These are phyloP conservation scores for Zhuqinia jingwanae DNA, from an alignment of 2,888 invertebrate species.

Conservation along the genomic window DNA sequence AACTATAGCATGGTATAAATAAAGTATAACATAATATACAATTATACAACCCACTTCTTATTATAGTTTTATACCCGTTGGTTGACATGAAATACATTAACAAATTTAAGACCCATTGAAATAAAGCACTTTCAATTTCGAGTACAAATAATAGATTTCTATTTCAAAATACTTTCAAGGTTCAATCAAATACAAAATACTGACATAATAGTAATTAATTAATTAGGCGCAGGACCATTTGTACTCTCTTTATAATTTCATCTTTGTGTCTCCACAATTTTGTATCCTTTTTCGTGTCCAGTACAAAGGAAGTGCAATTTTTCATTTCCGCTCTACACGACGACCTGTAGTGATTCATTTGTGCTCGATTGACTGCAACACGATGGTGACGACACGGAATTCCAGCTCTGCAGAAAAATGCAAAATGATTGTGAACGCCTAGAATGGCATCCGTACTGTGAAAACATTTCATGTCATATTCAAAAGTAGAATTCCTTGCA, in stretches of 20 bases:
- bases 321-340: slow-evolving; percentile 80
- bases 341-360: slow-evolving; percentile 82
- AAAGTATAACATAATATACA: no score
- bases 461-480: slow-evolving; percentile 81
- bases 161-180: no score
- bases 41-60: no score
- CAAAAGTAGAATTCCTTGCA: slow-evolving; percentile 80
- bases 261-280: slow-evolving; percentile 80
- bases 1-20: no score
- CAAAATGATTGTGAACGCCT: slow-evolving; percentile 81
- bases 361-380: slow-evolving; percentile 80
- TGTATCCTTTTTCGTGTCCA: slow-evolving; percentile 79
- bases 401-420: slow-evolving; percentile 80
- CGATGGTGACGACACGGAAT: slow-evolving; percentile 80
- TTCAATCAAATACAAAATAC: no score
- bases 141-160: no score
- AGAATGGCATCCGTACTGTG: slow-evolving; percentile 80
- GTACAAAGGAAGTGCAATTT: slow-evolving; percentile 80
- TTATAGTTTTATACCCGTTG: no score
- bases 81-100: no score
- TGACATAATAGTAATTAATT: no score
- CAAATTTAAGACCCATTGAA: no score
- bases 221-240: no score
- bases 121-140: no score
- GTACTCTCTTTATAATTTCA: slow-evolving; percentile 76